phyloP scores from a whole-genome alignment of 2,888 invertebrate species.

The Ophion ventricosus region DNA sequence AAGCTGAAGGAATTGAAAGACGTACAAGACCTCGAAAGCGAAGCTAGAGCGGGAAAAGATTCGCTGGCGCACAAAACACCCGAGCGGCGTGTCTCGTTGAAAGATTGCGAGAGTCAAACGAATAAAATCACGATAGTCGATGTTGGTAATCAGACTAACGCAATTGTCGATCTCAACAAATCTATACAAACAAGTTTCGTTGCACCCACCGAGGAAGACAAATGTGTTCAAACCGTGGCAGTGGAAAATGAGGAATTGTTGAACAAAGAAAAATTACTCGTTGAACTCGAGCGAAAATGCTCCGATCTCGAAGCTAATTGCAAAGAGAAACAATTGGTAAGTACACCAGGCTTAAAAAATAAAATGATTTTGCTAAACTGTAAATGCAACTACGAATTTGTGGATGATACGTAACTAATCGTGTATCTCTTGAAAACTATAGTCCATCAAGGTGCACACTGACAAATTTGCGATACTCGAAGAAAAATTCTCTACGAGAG shows the following conservation, averaged over 20 bases:
- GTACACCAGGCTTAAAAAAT: neutral
- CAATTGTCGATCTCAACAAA: conserved; percentile 14
- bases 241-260: conserved; percentile 54
- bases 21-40: conserved; percentile 33
- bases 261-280: conserved; percentile 19
- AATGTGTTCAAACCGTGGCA: conserved; percentile 67
- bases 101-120: conserved; percentile 66
- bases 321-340: conserved; percentile 47
- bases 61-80: neutral
- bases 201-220: conserved; percentile 51
- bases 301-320: conserved; percentile 37
- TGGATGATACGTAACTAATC: neutral
- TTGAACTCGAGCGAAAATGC: conserved; percentile 34
- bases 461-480: conserved; percentile 33
- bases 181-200: neutral
- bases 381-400: neutral
- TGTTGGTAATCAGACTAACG: neutral
- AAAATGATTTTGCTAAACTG: neutral
- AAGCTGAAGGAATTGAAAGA: conserved; percentile 65
- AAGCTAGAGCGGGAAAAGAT: neutral
- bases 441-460: conserved; percentile 52
- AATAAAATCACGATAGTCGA: neutral
- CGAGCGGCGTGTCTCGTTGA: conserved; percentile 1
- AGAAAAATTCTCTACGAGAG: neutral
- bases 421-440: neutral